Percentiles rank a stretch among this genome's conserved stretches.
Conservation (phyloP, 2,797 vertebrate genomes). For the Mormyrops boulengeri region DNA sequence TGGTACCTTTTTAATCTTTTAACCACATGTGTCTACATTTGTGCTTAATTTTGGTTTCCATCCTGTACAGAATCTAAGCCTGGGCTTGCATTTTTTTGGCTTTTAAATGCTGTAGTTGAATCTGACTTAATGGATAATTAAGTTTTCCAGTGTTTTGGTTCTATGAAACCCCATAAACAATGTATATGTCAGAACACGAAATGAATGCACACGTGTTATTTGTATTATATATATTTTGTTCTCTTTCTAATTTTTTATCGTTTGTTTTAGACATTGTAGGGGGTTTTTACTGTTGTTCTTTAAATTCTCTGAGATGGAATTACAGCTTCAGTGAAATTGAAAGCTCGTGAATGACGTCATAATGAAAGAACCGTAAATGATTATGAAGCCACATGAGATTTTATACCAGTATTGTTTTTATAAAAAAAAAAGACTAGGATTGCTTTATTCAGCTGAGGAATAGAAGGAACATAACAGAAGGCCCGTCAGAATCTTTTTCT, state of each 20-base stretch:
- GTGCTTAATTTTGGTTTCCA: conserved; percentile 1
- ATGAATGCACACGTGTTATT: background rate
- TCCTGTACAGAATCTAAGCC: conserved; percentile 17
- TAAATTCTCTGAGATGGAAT: background rate
- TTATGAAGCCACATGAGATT: background rate
- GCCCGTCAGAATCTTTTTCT: background rate
- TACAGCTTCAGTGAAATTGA: background rate
- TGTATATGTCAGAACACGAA: background rate
- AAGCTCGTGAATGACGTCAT: background rate
- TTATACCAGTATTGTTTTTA: background rate
- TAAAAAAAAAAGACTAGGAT: background rate
- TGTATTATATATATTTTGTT: background rate
- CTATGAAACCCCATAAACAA: conserved; percentile 22
- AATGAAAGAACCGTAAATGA: background rate
- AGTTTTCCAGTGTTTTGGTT: conserved; percentile 13
- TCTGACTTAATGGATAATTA: background rate
- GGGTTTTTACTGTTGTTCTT: background rate
- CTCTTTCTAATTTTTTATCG: background rate
- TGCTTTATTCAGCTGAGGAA: background rate
- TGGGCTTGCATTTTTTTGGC: conserved; percentile 20
- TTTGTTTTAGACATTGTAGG: background rate
- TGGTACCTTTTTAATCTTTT: conserved; percentile 14
- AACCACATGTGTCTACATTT: conserved; percentile 9
- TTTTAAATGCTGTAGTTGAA: background rate
- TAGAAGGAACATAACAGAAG: background rate